Evolutionary conservation across 2,797 vertebrate species (phyloP), one percentile per base, ranked within the genome.

Genomic region (Garrulus glandarius): DNA sequence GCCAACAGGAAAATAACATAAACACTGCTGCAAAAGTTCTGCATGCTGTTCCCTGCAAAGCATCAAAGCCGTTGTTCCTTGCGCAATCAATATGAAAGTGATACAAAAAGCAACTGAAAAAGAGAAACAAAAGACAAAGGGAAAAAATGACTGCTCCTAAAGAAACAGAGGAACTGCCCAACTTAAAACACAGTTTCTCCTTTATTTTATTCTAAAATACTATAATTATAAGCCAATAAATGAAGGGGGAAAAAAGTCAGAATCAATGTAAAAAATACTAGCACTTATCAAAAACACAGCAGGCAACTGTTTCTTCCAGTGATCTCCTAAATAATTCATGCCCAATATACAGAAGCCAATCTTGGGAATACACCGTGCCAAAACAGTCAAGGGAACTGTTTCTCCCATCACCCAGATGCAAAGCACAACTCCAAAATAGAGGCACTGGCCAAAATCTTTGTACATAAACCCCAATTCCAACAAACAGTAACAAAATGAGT

Each of bases 401-500:
- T 69, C 34, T 87, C 21, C 60, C 14, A 4, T 34, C 37, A 41
- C 8, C 47, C 24, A 23, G 36, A 50, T 0, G 3, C 32, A 91
- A 93, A 83, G 29, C 6, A 15, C 47, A 79, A 41, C 26, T 10
- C 26, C 34, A 79, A 41, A 70, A 67, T 0, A 57, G 47, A 57
- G 15, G 36, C 13, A 34, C 4, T 0, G 0, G 16, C 23, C 64
- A 49, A 32, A 57, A 55, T 6, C 0, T 0, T 21, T 11, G 21
- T 12, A 30, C 8, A 70, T 71, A 37, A 76, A 82, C 20, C 10
- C 12, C 30, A 47, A 1, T 19, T 70, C 15, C 50, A 60, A 52
- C 12, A 75, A 64, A 19, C 43, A 55, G 74, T 63, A 41, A 11
- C 24, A 44, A 34, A 64, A 60, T 2, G 5, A 3, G 8, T 16